phyloP scores from a whole-genome alignment of 2,113 vertebrate genomes.

The Phycodurus eques region DNA sequence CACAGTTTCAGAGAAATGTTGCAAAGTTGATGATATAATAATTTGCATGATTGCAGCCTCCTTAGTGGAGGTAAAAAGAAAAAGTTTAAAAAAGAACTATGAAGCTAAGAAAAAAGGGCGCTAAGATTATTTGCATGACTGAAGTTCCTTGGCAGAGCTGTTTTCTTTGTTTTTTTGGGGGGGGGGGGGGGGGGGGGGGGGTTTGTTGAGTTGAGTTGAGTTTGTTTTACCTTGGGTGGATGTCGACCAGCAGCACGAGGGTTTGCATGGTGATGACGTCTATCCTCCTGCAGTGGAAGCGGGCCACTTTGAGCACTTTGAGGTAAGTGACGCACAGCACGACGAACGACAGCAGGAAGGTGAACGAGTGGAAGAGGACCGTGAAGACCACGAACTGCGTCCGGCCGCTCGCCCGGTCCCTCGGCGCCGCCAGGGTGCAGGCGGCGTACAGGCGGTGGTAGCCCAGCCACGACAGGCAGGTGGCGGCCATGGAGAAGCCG shows the following conservation, averaged over 20 bases:
- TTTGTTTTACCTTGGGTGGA: constrained; percentile 91
- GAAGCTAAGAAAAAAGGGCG: too few species aligned
- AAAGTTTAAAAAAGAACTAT: too few species aligned
- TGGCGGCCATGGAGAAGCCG: constrained; percentile 85
- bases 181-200: neutral
- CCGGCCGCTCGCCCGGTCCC: constrained; percentile 64
- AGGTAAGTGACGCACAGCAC: constrained; percentile 94
- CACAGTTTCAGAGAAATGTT: too few species aligned
- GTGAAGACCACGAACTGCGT: constrained; percentile 89
- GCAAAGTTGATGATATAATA: too few species aligned
- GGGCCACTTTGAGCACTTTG: constrained; percentile 95
- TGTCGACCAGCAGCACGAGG: constrained; percentile 93
- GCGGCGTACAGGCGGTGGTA: constrained; percentile 93
- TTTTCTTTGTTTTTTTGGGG: neutral
- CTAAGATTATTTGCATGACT: neutral
- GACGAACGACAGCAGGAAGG: constrained; percentile 88
- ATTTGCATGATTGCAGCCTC: neutral
- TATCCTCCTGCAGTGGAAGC: constrained; percentile 95
- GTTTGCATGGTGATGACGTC: constrained; percentile 99
- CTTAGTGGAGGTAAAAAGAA: neutral
- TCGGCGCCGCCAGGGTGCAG: constrained; percentile 84
- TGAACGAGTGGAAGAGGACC: constrained; percentile 87
- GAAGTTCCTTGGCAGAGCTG: neutral
- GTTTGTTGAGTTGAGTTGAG: neutral
- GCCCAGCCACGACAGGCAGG: constrained; percentile 90